These are phyloP conservation scores for Eumeta japonica DNA, from an alignment of 1,140 invertebrate genomes.

Conservation along the genomic window DNA sequence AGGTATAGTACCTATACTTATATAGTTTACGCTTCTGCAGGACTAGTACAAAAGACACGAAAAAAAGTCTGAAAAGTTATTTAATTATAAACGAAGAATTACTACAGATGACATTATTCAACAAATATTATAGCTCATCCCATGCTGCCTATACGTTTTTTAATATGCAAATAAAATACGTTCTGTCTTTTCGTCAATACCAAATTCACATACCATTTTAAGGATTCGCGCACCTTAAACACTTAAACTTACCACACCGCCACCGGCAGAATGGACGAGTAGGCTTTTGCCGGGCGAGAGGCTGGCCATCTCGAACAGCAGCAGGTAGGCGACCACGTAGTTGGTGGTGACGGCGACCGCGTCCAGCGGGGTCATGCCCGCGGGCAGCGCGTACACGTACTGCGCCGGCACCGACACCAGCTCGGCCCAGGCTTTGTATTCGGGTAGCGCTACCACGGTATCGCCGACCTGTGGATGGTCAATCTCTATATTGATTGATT, in stretches of 20 bases:
- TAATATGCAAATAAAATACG: too few species aligned
- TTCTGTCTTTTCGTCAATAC: too few species aligned
- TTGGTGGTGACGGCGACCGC: conserved; percentile 83
- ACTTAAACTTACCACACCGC: conserved; percentile 89
- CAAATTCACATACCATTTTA: too few species aligned
- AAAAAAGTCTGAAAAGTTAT: too few species aligned
- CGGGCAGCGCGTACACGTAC: conserved; percentile 77
- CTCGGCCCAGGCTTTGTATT: conserved; percentile 84
- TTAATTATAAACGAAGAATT: too few species aligned
- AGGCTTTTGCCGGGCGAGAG: conserved; percentile 76
- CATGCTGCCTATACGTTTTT: too few species aligned
- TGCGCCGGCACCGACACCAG: conserved; percentile 73
- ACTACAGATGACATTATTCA: too few species aligned
- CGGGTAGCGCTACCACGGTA: conserved; percentile 79
- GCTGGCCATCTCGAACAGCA: conserved; percentile 81
- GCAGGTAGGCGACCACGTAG: conserved; percentile 81
- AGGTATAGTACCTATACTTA: too few species aligned
- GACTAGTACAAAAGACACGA: too few species aligned
- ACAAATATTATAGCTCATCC: too few species aligned
- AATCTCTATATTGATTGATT: neutral
- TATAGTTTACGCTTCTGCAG: too few species aligned
- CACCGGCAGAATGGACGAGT: conserved; percentile 82
- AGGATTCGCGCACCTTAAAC: too few species aligned
- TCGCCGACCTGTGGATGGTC: conserved; percentile 73
- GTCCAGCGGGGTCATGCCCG: conserved; percentile 74